Conservation (phyloP, 2,113 vertebrate genomes). For the Gyps fulvus region DNA sequence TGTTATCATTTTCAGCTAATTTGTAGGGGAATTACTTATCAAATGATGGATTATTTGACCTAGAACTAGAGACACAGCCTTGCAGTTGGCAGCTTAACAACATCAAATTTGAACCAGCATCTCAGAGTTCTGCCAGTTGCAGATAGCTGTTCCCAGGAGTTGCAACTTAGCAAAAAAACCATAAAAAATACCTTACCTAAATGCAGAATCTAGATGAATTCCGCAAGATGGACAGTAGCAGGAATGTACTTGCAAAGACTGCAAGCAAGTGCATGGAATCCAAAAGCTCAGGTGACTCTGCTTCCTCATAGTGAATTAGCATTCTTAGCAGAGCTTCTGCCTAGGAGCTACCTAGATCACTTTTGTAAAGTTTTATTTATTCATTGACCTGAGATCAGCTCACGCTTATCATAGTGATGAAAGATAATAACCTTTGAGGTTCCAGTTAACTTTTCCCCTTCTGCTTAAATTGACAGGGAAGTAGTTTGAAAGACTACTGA, state of each 20-base stretch:
- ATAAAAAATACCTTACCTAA: background rate
- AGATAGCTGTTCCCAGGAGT: background rate
- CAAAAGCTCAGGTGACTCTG: background rate
- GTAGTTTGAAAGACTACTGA: background rate
- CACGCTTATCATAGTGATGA: accelerated
- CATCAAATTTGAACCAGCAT: background rate
- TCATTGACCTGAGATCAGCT: background rate
- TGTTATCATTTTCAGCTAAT: background rate
- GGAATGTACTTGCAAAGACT: background rate
- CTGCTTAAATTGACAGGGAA: background rate
- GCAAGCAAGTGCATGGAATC: background rate
- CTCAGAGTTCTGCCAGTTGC: background rate
- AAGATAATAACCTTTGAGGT: background rate
- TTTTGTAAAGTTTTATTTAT: background rate
- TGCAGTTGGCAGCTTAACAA: background rate
- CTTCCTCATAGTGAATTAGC: background rate
- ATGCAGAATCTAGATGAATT: background rate
- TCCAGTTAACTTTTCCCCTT: background rate
- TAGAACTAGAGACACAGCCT: background rate
- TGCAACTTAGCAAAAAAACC: background rate
- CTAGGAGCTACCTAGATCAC: background rate
- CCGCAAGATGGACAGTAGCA: background rate
- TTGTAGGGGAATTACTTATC: background rate
- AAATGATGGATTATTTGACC: background rate
- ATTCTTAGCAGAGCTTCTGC: background rate